A percentile compares a stretch with the other conserved stretches of the same genome.
phyloP scores from a whole-genome alignment of 2,113 vertebrate species.

The Microcebus tavaratra region DNA sequence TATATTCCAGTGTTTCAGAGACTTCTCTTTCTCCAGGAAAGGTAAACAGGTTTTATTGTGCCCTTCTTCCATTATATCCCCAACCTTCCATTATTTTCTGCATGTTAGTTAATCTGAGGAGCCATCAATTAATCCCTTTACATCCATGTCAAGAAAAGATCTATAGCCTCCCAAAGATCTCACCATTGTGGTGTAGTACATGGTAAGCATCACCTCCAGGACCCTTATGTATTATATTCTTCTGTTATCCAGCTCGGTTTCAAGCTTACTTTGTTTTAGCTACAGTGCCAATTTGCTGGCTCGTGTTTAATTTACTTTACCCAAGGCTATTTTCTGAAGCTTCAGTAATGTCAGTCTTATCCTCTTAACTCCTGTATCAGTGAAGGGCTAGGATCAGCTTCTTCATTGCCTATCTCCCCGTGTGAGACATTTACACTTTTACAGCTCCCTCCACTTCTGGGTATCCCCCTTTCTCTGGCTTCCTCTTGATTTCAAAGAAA shows the following conservation, averaged over 20 bases:
- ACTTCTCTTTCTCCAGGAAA: neutral
- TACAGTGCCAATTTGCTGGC: neutral
- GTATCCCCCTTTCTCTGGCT: neutral
- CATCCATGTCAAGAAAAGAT: neutral
- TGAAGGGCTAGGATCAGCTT: neutral
- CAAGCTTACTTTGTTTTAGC: neutral
- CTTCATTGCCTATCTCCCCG: neutral
- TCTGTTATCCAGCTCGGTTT: neutral
- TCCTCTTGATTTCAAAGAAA: neutral
- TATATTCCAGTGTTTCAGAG: neutral
- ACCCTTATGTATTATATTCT: neutral
- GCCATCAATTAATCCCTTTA: neutral
- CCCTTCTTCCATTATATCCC: neutral
- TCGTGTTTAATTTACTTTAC: neutral
- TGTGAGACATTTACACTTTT: neutral
- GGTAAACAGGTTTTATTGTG: neutral
- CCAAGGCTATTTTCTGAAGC: neutral
- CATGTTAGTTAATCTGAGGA: neutral
- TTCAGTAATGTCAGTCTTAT: neutral
- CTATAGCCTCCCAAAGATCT: conserved; percentile 9
- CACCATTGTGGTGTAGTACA: neutral
- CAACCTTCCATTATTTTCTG: conserved; percentile 5
- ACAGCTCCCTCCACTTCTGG: neutral
- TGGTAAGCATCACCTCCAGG: neutral
- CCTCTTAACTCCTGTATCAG: neutral